Percentiles rank a stretch among this genome's conserved stretches.
Evolutionary conservation across 2,113 vertebrate species (phyloP).

Genomic region (Thinocorus orbignyianus): DNA sequence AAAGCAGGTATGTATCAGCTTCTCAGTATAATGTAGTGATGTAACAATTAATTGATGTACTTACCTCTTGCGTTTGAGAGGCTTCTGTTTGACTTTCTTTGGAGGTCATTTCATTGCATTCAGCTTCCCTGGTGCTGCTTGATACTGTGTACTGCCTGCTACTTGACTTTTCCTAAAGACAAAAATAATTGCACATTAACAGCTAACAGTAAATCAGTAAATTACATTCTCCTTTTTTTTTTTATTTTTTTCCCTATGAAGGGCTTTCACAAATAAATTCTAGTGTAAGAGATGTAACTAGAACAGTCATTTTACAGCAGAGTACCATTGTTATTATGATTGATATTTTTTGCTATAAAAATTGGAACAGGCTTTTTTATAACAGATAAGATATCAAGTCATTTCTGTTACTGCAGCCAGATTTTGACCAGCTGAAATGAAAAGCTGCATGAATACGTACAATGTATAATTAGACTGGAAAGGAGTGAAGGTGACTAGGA

Average conservation of each 20-base stretch:
- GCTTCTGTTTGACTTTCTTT: slow-evolving; percentile 69
- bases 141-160: slow-evolving; percentile 74
- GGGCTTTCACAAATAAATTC: not conserved
- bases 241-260: not conserved
- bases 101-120: slow-evolving; percentile 66
- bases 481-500: not conserved
- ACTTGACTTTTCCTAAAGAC: slow-evolving; percentile 76
- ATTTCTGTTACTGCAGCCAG: not conserved
- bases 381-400: not conserved
- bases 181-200: slow-evolving; percentile 27
- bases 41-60: not conserved
- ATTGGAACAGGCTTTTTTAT: not conserved
- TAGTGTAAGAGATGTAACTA: not conserved
- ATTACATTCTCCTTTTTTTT: not conserved
- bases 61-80: slow-evolving; percentile 83
- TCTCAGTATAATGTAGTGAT: not conserved
- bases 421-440: not conserved
- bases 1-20: not conserved
- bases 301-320: not conserved
- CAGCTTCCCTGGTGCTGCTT: slow-evolving; percentile 57
- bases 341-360: not conserved
- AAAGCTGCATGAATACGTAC: not conserved
- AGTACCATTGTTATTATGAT: not conserved
- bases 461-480: not conserved
- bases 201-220: not conserved